phyloP scores from a whole-genome alignment of 2,888 invertebrate species.

The Empis livida region DNA sequence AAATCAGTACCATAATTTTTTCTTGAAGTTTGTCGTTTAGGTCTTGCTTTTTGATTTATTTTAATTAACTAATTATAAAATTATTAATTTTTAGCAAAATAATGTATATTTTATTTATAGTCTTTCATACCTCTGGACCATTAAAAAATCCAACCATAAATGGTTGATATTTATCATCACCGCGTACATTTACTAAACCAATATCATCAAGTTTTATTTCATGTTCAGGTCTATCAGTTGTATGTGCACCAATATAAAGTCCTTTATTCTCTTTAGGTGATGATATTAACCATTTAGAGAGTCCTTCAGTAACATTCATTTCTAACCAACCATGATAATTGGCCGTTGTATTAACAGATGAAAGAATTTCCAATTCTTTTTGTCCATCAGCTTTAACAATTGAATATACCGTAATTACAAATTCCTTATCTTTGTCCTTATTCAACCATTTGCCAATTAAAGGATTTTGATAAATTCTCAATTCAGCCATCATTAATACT shows the following conservation, averaged over 20 bases:
- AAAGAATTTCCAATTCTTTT: slow-evolving; percentile 58
- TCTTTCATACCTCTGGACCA: slow-evolving; percentile 44
- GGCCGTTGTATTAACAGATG: slow-evolving; percentile 63
- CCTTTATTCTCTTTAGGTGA: slow-evolving; percentile 72
- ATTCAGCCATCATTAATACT: slow-evolving; percentile 69
- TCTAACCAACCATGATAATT: slow-evolving; percentile 75
- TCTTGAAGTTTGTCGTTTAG: slow-evolving; percentile 21
- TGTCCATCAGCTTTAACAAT: slow-evolving; percentile 33
- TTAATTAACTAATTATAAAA: slow-evolving; percentile 21
- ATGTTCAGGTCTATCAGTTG: slow-evolving; percentile 57
- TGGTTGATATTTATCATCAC: slow-evolving; percentile 72
- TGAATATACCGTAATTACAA: slow-evolving; percentile 30
- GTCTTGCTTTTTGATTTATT: slow-evolving; percentile 25
- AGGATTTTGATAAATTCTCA: slow-evolving; percentile 60
- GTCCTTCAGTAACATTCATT: slow-evolving; percentile 67
- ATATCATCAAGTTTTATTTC: slow-evolving; percentile 75
- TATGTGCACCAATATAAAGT: slow-evolving; percentile 67
- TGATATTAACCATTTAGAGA: slow-evolving; percentile 60
- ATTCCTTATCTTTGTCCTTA: slow-evolving; percentile 19
- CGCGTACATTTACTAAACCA: slow-evolving; percentile 64
- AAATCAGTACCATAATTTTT: slow-evolving; percentile 30
- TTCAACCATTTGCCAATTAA: slow-evolving; percentile 27
- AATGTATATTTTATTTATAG: slow-evolving; percentile 1
- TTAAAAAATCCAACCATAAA: slow-evolving; percentile 87
- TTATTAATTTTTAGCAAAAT: not conserved